phyloP scores from a whole-genome alignment of 2,888 invertebrate species.

The Capitulum mitella region DNA sequence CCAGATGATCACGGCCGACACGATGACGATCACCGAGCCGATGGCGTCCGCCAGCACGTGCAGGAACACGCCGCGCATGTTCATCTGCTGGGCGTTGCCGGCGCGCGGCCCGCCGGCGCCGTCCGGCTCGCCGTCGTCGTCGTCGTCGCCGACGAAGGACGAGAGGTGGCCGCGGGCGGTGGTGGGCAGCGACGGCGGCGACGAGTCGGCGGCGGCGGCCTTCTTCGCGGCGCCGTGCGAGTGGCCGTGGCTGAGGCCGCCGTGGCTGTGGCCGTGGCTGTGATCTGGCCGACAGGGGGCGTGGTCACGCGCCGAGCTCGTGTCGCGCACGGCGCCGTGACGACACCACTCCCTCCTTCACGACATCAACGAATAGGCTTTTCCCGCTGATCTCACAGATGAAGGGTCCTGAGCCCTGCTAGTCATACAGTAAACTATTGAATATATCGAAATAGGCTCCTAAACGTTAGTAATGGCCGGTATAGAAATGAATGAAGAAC shows the following conservation, averaged over 20 bases:
- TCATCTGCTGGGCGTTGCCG: conserved; percentile 66
- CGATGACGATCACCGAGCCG: conserved; percentile 85
- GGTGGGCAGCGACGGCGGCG: background rate
- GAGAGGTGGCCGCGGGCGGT: conserved; percentile 16
- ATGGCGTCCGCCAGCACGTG: conserved; percentile 96
- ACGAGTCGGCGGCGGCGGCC: background rate
- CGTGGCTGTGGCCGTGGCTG: conserved; percentile 45
- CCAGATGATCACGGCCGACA: conserved; percentile 68
- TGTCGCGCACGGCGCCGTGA: background rate
- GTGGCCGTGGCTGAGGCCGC: conserved; percentile 23
- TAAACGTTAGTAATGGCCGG: too few relatives aligned
- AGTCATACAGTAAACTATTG: too few relatives aligned
- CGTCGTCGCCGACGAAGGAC: conserved; percentile 10
- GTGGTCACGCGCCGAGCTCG: background rate
- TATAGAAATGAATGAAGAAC: too few relatives aligned
- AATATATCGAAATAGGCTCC: too few relatives aligned
- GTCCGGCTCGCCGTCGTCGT: background rate
- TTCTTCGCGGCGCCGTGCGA: conserved; percentile 2
- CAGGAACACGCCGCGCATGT: conserved; percentile 99
- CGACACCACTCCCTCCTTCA: too few relatives aligned
- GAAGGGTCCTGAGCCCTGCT: too few relatives aligned
- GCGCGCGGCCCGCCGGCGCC: background rate
- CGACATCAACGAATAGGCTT: too few relatives aligned
- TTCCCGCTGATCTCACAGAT: too few relatives aligned
- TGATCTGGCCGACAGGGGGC: conserved; percentile 54